Evolutionary conservation across 2,113 vertebrate genomes (phyloP), one percentile per base, ranked within the genome.

Genomic region (Carassius gibelio): DNA sequence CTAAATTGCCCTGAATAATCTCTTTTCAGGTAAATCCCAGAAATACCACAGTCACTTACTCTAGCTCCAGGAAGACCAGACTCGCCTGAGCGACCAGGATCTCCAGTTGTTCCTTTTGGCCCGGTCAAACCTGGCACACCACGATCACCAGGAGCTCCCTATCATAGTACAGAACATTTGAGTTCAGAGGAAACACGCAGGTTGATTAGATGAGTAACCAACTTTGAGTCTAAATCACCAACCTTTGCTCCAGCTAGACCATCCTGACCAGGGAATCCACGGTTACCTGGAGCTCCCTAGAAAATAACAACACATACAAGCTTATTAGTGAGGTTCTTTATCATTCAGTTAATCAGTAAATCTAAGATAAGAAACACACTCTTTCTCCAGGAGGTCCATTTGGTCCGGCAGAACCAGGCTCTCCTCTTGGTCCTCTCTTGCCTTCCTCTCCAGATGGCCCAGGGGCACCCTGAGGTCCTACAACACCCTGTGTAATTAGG

Each of bases 191-290:
- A 75, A 69, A 76, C 34, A n/a, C 2, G 10, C 23, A 2, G 45
- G 7, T 50, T 10, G 14, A 23, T 11, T 26, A 75, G 38, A 36
- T 72, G 62, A 68, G 42, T 55, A 42, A 59, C 21, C 30, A 75
- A 30, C 19, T 64, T 4, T 72, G 8, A 59, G 30, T 61, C 36
- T 14, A 55, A 30, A 76, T 87, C 42, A 80, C 95, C 89, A 86
- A 99, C 97, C 96, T 99, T 99, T 87, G 96, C 96, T 85, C 98
- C 98, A 23, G 97, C 96, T 89, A 99, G 94, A 90, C 98, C 97
- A 79, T 99, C 98, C 83, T 99, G 98, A 90, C 98, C 98, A 1
- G 98, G 98, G 94, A 99, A 99, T 90, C 98, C 98, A 1, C 97
- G 97, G 90, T 99, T 99, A 90, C 98, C 97, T 0, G 98, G 98